These are phyloP conservation scores for Cranoglanis bouderius DNA, from an alignment of 2,113 vertebrate species.

Conservation along the genomic window DNA sequence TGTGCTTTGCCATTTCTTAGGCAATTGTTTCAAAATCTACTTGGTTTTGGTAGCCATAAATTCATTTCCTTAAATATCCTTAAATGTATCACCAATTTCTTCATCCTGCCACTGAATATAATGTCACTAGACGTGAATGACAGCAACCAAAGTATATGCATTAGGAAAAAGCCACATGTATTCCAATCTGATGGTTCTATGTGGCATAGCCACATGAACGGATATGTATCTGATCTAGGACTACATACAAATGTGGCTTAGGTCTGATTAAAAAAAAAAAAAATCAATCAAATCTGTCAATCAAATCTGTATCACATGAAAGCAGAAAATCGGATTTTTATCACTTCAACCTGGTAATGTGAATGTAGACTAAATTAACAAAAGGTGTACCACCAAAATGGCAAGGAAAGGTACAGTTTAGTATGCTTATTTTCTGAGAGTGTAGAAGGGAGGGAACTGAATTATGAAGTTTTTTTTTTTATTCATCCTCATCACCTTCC, in stretches of 20 bases:
- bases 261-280: not conserved
- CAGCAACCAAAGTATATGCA: not conserved
- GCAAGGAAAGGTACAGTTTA: not conserved
- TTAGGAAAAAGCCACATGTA: not conserved
- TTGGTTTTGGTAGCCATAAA: not conserved
- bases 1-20: not conserved
- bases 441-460: not conserved
- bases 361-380: not conserved
- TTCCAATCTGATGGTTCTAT: not conserved
- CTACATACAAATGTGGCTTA: not conserved
- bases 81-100: not conserved
- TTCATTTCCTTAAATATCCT: not conserved
- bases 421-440: not conserved
- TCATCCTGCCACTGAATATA: not conserved
- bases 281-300: not conserved
- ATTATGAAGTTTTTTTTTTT: not conserved
- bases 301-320: no score
- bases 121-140: not conserved
- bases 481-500: not conserved
- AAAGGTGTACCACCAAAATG: not conserved
- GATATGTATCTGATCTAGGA: not conserved
- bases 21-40: not conserved
- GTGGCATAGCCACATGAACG: not conserved
- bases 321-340: not conserved
- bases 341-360: not conserved